phyloP scores from a whole-genome alignment of 2,888 invertebrate species.

The Portevinia maculata region DNA sequence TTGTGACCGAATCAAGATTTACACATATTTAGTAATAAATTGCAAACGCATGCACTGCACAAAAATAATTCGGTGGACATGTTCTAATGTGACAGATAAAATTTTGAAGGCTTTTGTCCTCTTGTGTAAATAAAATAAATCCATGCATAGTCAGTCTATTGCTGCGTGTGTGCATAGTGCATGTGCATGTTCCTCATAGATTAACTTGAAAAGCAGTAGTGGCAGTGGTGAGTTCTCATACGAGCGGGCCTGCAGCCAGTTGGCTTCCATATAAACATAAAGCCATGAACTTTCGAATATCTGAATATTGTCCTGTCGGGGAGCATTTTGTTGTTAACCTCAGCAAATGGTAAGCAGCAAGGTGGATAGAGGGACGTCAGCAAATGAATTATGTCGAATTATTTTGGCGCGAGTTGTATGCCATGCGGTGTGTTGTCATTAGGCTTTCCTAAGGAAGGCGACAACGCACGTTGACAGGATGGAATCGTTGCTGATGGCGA shows the following conservation, averaged over 20 bases:
- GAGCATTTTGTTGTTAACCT: slow-evolving; percentile 26
- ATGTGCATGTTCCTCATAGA: slow-evolving; percentile 15
- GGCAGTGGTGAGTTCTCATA: background rate
- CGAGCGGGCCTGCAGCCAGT: background rate
- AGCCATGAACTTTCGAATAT: background rate
- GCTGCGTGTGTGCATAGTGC: slow-evolving; percentile 9
- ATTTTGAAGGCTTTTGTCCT: slow-evolving; percentile 5
- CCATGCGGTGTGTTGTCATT: slow-evolving; percentile 16
- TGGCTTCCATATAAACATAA: background rate
- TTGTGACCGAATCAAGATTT: slow-evolving; percentile 8
- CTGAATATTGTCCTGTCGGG: slow-evolving; percentile 27
- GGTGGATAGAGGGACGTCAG: background rate
- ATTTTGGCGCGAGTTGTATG: slow-evolving; percentile 19
- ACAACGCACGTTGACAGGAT: background rate
- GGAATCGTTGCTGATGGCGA: background rate
- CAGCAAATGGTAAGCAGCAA: background rate
- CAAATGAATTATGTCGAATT: slow-evolving; percentile 29
- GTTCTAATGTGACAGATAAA: background rate
- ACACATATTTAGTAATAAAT: background rate
- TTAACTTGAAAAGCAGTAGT: slow-evolving; percentile 10
- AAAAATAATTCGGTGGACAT: background rate
- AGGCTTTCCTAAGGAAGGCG: background rate
- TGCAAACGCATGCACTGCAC: slow-evolving; percentile 8
- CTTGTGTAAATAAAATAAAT: slow-evolving; percentile 3
- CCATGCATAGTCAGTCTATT: background rate